A percentile compares a stretch with the other conserved stretches of the same genome.
phyloP scores from a whole-genome alignment of 92 coral and sea anemone species.

The Isaurus tuberculatus region DNA sequence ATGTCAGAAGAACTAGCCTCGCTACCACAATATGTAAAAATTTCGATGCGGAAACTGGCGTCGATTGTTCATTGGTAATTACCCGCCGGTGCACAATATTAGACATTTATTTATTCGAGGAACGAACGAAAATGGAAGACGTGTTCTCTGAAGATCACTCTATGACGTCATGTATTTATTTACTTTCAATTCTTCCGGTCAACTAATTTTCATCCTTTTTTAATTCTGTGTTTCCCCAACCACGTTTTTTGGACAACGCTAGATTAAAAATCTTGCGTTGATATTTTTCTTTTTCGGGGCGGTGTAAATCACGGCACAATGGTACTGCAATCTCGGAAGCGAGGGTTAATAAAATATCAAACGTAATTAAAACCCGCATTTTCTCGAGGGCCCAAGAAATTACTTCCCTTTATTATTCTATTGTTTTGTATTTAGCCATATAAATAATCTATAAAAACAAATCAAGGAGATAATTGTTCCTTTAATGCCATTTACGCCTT shows the following conservation, averaged over 20 bases:
- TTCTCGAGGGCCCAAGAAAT: background rate
- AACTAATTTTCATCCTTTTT: background rate
- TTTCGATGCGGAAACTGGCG: constrained; percentile 38
- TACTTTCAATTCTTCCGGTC: background rate
- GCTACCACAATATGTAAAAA: constrained; percentile 44
- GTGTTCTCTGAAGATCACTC: background rate
- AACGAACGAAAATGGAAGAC: constrained; percentile 4
- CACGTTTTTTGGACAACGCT: no score
- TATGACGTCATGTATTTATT: constrained; percentile 1
- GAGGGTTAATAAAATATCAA: background rate
- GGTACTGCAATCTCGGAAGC: no score
- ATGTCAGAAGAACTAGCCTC: constrained; percentile 35
- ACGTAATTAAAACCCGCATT: background rate
- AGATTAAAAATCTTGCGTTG: no score
- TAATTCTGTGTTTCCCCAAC: background rate
- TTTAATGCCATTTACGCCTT: no score
- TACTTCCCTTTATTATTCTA: background rate
- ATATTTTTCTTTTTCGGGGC: no score
- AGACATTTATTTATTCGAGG: background rate
- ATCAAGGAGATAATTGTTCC: background rate
- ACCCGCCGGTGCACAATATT: background rate
- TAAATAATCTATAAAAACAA: background rate
- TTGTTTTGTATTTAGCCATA: background rate
- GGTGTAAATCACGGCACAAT: no score
- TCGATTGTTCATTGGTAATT: constrained; percentile 43